Evolutionary conservation across 2,797 vertebrate species (phyloP).

Genomic region (Pseudochirops cupreus): DNA sequence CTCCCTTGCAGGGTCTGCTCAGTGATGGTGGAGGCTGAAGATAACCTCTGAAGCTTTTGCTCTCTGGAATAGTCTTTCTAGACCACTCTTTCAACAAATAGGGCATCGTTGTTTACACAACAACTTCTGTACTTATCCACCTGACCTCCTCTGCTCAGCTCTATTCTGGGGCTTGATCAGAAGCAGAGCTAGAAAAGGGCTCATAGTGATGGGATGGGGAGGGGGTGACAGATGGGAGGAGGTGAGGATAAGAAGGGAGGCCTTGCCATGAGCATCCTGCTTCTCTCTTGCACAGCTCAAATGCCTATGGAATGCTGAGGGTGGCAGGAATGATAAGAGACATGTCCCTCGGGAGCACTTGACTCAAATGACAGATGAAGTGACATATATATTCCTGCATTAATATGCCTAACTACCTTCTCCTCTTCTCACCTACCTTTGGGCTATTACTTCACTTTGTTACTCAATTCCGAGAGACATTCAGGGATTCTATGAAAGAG

Average conservation of each 20-base stretch:
- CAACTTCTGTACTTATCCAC: background rate
- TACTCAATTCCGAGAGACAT: background rate
- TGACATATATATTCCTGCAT: background rate
- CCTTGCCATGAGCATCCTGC: background rate
- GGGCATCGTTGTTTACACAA: background rate
- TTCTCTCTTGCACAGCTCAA: background rate
- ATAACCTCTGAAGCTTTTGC: constrained; percentile 8
- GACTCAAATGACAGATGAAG: background rate
- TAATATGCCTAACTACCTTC: too few relatives aligned
- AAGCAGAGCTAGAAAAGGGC: background rate
- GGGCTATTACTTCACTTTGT: background rate
- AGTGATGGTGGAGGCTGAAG: constrained; percentile 6
- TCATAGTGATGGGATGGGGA: background rate
- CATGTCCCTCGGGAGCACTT: background rate
- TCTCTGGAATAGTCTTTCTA: background rate
- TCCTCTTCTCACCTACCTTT: background rate
- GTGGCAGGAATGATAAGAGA: background rate
- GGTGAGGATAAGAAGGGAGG: background rate
- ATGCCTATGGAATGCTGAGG: background rate
- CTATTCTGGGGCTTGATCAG: background rate
- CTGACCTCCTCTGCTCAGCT: background rate
- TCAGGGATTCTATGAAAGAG: background rate
- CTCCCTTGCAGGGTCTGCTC: background rate
- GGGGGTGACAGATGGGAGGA: background rate
- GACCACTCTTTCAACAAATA: background rate